phyloP scores from a whole-genome alignment of 2,113 vertebrate species.

The Castor canadensis region DNA sequence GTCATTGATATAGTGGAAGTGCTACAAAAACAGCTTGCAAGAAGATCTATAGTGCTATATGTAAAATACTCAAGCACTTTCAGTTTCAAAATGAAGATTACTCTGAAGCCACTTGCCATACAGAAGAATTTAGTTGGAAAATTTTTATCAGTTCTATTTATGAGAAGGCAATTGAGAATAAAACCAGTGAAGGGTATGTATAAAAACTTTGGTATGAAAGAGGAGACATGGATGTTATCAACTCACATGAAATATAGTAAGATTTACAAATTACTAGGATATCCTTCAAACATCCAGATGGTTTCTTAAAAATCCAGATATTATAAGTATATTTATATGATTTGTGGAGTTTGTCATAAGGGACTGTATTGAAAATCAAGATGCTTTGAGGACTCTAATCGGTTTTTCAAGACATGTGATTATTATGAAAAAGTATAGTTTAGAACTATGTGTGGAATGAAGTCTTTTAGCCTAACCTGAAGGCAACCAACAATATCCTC shows the following conservation, averaged over 20 bases:
- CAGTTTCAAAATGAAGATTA: not conserved
- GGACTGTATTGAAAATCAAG: not conserved
- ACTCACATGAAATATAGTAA: not conserved
- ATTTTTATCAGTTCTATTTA: not conserved
- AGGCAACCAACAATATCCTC: not conserved
- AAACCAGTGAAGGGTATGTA: not conserved
- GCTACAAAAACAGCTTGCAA: not conserved
- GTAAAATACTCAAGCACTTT: not conserved
- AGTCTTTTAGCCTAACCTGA: not conserved
- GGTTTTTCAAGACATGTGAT: not conserved
- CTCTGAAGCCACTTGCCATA: not conserved
- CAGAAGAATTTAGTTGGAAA: not conserved
- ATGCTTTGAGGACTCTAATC: not conserved
- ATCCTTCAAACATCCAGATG: not conserved
- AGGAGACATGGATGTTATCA: not conserved
- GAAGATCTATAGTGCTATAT: not conserved
- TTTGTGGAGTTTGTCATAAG: not conserved
- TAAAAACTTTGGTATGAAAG: not conserved
- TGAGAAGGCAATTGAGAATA: not conserved
- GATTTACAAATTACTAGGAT: not conserved
- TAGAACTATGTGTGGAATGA: not conserved
- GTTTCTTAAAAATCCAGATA: not conserved
- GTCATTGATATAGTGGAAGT: not conserved
- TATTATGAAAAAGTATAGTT: not conserved
- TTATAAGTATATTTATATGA: not conserved